A percentile compares a stretch with the other conserved stretches of the same genome.
Evolutionary conservation across 35 echinoderm and acorn worm genomes (phyloP).

Genomic region (Anneissia japonica): DNA sequence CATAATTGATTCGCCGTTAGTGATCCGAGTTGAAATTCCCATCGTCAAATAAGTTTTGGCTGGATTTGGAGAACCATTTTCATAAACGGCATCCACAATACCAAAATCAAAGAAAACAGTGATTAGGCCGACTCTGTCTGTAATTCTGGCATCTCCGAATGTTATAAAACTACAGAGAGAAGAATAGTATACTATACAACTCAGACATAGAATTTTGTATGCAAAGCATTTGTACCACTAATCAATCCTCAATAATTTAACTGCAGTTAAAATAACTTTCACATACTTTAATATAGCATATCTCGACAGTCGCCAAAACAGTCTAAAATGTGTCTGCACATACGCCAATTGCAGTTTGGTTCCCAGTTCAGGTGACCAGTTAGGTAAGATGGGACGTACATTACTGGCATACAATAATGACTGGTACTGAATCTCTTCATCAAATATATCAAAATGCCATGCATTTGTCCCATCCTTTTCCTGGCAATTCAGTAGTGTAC

Average conservation of each 20-base stretch:
- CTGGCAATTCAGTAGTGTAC: conserved; percentile 32
- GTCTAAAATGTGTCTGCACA: conserved; percentile 55
- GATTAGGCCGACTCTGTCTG: background rate
- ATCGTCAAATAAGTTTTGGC: background rate
- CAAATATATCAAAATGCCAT: conserved; percentile 33
- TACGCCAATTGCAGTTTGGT: conserved; percentile 16
- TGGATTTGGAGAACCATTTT: background rate
- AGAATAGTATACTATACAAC: background rate
- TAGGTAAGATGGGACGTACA: conserved; percentile 10
- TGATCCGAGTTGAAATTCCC: background rate
- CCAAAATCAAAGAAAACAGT: conserved; percentile 10
- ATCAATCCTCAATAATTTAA: no score
- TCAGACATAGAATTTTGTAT: no score
- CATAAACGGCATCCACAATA: conserved; percentile 1
- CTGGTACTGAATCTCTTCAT: conserved; percentile 35
- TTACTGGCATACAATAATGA: conserved; percentile 65
- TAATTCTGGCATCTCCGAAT: background rate
- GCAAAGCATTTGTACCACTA: no score
- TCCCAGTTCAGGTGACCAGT: background rate
- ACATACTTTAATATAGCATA: conserved; percentile 66
- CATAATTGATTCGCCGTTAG: background rate
- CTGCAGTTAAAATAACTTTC: background rate
- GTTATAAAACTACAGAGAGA: background rate
- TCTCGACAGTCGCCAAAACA: conserved; percentile 64
- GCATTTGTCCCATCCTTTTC: conserved; percentile 38